Conservation (phyloP, 2,113 vertebrate genomes). For the Lampris incognitus region DNA sequence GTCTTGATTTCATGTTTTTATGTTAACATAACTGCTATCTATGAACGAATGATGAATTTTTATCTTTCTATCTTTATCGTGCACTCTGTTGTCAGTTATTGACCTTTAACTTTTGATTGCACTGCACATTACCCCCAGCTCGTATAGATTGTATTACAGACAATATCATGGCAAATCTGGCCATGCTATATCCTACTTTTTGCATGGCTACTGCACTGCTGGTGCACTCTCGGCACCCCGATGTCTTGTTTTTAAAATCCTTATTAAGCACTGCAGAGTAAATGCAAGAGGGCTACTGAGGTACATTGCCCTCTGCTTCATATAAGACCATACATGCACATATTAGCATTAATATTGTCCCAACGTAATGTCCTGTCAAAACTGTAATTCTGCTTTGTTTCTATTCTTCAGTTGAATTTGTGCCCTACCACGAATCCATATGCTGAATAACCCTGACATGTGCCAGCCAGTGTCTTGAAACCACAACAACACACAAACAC, state of each 20-base stretch:
- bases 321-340: not conserved
- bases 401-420: not conserved
- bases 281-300: not conserved
- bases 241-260: not conserved
- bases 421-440: not conserved
- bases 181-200: too few relatives aligned
- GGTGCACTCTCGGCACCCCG: not conserved
- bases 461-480: not conserved
- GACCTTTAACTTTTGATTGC: not conserved
- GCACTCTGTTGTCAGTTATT: not conserved
- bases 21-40: too few relatives aligned
- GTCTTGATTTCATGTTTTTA: too few relatives aligned
- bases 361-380: not conserved
- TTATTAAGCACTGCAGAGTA: not conserved
- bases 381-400: conserved; percentile 1
- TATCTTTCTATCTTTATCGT: too few relatives aligned
- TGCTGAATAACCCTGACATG: conserved; percentile 6
- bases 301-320: not conserved
- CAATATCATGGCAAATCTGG: not conserved
- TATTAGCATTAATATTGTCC: not conserved
- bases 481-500: conserved; percentile 31
- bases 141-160: not conserved
- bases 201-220: not conserved
- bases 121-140: not conserved
- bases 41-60: too few relatives aligned